Conservation (phyloP, 2,797 vertebrate genomes). For the Hoplostethus mediterraneus region DNA sequence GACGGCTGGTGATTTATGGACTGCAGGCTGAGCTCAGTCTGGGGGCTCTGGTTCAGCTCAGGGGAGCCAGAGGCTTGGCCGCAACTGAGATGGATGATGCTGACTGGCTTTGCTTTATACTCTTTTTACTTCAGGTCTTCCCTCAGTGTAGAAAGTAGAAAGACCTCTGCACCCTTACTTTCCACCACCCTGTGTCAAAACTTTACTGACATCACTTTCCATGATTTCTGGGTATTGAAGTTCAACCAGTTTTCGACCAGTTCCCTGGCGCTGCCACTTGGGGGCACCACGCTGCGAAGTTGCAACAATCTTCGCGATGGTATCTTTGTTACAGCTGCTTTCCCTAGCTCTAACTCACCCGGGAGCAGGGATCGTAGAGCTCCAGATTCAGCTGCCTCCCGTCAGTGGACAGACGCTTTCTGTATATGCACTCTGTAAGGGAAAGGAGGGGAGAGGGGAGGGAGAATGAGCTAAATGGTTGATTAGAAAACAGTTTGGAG, state of each 20-base stretch:
- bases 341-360: constrained; percentile 80
- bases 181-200: too few relatives aligned
- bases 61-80: background rate
- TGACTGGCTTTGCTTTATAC: background rate
- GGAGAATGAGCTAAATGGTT: background rate
- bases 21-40: background rate
- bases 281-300: too few relatives aligned
- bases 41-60: background rate
- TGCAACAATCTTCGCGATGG: background rate
- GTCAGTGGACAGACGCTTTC: constrained; percentile 87
- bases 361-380: constrained; percentile 90
- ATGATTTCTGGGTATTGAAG: too few relatives aligned
- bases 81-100: constrained; percentile 29
- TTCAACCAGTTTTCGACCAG: too few relatives aligned
- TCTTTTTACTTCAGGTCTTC: background rate
- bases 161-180: too few relatives aligned
- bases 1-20: background rate
- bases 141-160: background rate
- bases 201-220: too few relatives aligned
- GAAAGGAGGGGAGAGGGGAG: background rate
- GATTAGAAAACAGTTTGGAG: background rate
- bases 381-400: constrained; percentile 88
- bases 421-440: constrained; percentile 89
- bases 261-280: too few relatives aligned
- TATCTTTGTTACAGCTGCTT: background rate